These are phyloP conservation scores for Philereme vetulata DNA, from an alignment of 2,888 invertebrate species.

Conservation along the genomic window DNA sequence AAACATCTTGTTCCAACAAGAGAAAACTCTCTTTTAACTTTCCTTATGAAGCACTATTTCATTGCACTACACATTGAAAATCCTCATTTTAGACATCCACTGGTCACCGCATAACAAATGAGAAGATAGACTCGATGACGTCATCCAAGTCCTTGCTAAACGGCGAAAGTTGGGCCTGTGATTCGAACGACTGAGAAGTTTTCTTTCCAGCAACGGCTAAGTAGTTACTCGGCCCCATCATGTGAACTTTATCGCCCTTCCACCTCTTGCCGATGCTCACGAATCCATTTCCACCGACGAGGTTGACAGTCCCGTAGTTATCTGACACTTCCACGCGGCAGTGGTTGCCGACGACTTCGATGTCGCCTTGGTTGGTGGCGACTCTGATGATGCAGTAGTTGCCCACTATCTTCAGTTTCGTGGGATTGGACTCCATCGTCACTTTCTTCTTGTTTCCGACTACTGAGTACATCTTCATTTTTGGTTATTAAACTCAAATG, in stretches of 20 bases:
- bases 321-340: slow-evolving; percentile 69
- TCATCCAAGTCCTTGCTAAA: slow-evolving; percentile 78
- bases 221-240: slow-evolving; percentile 65
- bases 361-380: slow-evolving; percentile 66
- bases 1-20: slow-evolving; percentile 1
- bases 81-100: slow-evolving; percentile 18
- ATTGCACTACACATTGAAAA: slow-evolving; percentile 32
- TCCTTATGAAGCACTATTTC: slow-evolving; percentile 9
- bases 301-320: slow-evolving; percentile 66
- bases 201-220: slow-evolving; percentile 72
- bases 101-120: slow-evolving; percentile 76
- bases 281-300: slow-evolving; percentile 69
- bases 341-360: slow-evolving; percentile 78
- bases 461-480: slow-evolving; percentile 76
- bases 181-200: slow-evolving; percentile 60
- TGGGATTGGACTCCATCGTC: slow-evolving; percentile 71
- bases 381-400: slow-evolving; percentile 73
- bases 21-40: background rate
- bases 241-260: slow-evolving; percentile 67
- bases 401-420: slow-evolving; percentile 70
- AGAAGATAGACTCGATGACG: slow-evolving; percentile 76
- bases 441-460: slow-evolving; percentile 80
- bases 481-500: slow-evolving; percentile 39
- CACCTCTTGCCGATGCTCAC: slow-evolving; percentile 65
- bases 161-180: slow-evolving; percentile 74